Evolutionary conservation across 2,797 vertebrate genomes (phyloP).

Genomic region (Neosilurus hyrtlii): DNA sequence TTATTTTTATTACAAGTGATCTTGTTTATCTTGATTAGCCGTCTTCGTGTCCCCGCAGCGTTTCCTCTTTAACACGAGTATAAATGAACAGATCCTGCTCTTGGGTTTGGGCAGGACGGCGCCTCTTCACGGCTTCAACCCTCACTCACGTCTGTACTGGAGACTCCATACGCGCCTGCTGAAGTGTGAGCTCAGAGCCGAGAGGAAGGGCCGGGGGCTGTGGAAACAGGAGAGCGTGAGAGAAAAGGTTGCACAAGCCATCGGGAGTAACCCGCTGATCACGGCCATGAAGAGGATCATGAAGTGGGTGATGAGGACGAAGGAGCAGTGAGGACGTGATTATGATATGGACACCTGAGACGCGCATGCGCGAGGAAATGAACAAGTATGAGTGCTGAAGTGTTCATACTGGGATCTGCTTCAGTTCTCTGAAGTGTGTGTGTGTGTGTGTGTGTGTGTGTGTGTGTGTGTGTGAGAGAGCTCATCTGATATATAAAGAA

Average conservation of each 20-base stretch:
- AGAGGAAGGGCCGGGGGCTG: constrained; percentile 82
- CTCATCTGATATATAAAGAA: too few relatives aligned
- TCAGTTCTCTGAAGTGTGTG: too few relatives aligned
- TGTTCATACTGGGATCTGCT: too few relatives aligned
- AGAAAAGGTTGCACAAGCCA: constrained; percentile 63
- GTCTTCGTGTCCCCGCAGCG: constrained; percentile 65
- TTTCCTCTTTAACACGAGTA: constrained; percentile 69
- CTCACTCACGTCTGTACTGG: constrained; percentile 79
- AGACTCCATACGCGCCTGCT: constrained; percentile 83
- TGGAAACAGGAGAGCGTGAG: constrained; percentile 81
- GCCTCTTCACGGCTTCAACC: constrained; percentile 72
- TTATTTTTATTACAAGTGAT: not conserved
- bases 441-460: too few relatives aligned
- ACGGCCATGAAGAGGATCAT: constrained; percentile 64
- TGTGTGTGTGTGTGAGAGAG: too few relatives aligned
- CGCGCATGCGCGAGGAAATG: not conserved
- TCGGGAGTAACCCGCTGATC: constrained; percentile 58
- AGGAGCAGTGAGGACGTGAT: constrained; percentile 27
- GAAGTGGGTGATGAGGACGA: constrained; percentile 54
- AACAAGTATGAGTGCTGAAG: too few relatives aligned
- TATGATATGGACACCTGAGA: not conserved
- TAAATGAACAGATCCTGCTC: constrained; percentile 86
- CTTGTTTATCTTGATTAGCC: not conserved
- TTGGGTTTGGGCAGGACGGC: constrained; percentile 83
- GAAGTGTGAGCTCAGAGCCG: constrained; percentile 82